Conservation (phyloP, 2,797 vertebrate genomes). For the Tapirus indicus region DNA sequence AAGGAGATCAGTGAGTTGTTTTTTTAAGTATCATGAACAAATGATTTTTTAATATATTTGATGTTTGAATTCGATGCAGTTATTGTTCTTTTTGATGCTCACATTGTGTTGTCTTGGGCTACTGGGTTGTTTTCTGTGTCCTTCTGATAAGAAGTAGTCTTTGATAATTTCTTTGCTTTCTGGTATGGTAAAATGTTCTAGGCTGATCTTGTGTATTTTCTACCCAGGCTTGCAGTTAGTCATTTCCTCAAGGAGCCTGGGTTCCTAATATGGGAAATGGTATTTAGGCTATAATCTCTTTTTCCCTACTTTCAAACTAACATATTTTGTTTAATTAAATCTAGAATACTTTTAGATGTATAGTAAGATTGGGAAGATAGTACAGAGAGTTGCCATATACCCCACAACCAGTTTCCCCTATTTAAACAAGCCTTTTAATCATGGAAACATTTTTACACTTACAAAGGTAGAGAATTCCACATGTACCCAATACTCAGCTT, state of each 20-base stretch:
- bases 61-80: not conserved
- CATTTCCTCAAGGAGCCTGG: not conserved
- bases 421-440: not conserved
- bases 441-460: not conserved
- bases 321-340: not conserved
- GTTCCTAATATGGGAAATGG: not conserved
- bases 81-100: not conserved
- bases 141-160: not conserved
- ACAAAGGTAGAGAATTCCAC: not conserved
- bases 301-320: not conserved
- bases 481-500: not conserved
- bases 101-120: not conserved
- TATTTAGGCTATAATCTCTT: not conserved
- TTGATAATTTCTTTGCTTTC: not conserved
- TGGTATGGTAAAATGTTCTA: not conserved
- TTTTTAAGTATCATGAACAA: not conserved
- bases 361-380: not conserved
- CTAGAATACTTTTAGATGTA: not conserved
- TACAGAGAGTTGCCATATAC: not conserved
- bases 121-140: not conserved
- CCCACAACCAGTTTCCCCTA: not conserved
- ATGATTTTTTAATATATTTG: constrained; percentile 1
- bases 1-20: not conserved
- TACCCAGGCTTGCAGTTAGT: not conserved
- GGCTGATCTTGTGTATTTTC: not conserved